Evolutionary conservation across 1,140 invertebrate species (phyloP).

Genomic region (Rhyzopertha dominica): DNA sequence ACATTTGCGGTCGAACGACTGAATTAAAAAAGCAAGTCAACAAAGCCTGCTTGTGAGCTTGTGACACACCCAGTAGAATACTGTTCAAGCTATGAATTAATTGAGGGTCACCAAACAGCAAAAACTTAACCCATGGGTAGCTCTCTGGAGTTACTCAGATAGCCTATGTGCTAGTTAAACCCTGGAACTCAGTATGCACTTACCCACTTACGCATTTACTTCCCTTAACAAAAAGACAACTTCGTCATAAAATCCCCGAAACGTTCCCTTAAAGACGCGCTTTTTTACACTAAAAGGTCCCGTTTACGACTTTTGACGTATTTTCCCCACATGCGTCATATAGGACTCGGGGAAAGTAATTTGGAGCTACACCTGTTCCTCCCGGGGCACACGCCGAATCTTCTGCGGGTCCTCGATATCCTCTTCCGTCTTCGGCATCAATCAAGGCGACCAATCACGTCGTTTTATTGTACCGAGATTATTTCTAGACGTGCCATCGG

Average conservation of each 20-base stretch:
- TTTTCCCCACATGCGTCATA: conserved; percentile 12
- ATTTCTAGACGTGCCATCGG: conserved; percentile 10
- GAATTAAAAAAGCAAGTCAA: too few relatives aligned
- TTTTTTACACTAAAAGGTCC: conserved; percentile 10
- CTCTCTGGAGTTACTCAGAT: too few relatives aligned
- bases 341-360: conserved; percentile 3
- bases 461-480: conserved; percentile 12
- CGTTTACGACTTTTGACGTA: conserved; percentile 14
- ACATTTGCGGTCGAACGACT: too few relatives aligned
- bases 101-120: too few relatives aligned
- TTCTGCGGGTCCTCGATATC: not conserved
- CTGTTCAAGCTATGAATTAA: too few relatives aligned
- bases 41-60: too few relatives aligned
- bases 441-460: conserved; percentile 13
- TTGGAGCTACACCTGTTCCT: not conserved
- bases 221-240: too few relatives aligned
- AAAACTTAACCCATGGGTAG: too few relatives aligned
- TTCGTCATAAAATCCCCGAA: not conserved
- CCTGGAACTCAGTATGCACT: too few relatives aligned
- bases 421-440: conserved; percentile 6
- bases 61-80: too few relatives aligned
- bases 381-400: not conserved
- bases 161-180: too few relatives aligned
- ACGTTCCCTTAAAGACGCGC: conserved; percentile 1
- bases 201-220: too few relatives aligned